Percentiles rank a stretch among this genome's conserved stretches.
phyloP scores from a whole-genome alignment of 2,797 vertebrate genomes.

The Pelochelys cantorii region DNA sequence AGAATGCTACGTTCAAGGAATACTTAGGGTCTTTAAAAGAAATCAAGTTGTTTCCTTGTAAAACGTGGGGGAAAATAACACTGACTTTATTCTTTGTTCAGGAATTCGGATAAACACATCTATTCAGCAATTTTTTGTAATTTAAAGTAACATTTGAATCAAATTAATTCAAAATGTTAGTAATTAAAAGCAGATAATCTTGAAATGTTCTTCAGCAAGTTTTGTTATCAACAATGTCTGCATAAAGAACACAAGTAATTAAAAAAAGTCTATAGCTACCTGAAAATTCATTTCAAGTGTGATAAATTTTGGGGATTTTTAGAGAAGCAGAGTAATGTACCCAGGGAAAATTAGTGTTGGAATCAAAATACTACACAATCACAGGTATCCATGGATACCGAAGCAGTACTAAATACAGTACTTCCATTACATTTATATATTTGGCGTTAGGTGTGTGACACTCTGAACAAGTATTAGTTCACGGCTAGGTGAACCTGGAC shows the following conservation, averaged over 20 bases:
- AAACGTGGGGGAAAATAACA: not conserved
- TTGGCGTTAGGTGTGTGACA: not conserved
- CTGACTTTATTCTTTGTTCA: not conserved
- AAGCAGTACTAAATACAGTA: conserved; percentile 17
- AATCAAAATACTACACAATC: conserved; percentile 34
- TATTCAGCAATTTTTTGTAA: conserved; percentile 36
- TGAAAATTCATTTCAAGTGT: conserved; percentile 78
- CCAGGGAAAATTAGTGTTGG: conserved; percentile 50
- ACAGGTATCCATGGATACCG: conserved; percentile 30
- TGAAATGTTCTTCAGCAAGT: not conserved
- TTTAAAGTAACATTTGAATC: conserved; percentile 45
- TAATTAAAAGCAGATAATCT: conserved; percentile 44
- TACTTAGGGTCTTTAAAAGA: not conserved
- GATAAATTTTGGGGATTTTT: conserved; percentile 67
- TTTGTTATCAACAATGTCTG: conserved; percentile 3
- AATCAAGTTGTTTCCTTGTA: not conserved
- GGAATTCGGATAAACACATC: conserved; percentile 16
- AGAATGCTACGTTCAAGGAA: not conserved
- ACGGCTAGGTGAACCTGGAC: conserved; percentile 6
- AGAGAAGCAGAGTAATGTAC: conserved; percentile 59
- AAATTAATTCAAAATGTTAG: conserved; percentile 51
- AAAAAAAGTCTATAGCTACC: conserved; percentile 67
- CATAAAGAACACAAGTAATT: conserved; percentile 41
- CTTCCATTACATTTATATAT: conserved; percentile 10
- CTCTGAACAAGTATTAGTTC: not conserved